Evolutionary conservation across 2,797 vertebrate genomes (phyloP).

Genomic region (Gorsachius magnificus): DNA sequence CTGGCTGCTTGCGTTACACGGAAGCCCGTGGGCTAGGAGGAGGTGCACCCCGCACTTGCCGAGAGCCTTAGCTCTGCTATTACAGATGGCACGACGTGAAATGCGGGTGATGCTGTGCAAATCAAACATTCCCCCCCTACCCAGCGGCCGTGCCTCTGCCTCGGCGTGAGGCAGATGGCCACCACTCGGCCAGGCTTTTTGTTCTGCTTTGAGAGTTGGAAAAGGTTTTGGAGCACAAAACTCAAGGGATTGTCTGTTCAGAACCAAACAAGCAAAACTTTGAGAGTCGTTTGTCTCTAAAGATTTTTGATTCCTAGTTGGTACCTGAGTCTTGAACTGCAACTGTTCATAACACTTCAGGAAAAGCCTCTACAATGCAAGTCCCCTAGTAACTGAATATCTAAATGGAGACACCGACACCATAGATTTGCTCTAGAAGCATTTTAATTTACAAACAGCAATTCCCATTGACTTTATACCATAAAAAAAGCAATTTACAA

Average conservation of each 20-base stretch:
- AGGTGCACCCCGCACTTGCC: background rate
- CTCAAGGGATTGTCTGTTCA: background rate
- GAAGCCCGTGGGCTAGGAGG: background rate
- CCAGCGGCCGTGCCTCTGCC: background rate
- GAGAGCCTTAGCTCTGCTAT: background rate
- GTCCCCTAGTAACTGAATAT: background rate
- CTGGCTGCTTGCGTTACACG: background rate
- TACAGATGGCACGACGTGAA: background rate
- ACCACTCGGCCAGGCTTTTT: background rate
- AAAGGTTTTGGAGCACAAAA: background rate
- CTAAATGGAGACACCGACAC: conserved; percentile 32
- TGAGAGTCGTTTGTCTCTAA: background rate
- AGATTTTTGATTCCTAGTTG: background rate
- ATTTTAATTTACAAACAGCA: conserved; percentile 99
- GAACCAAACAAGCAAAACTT: background rate
- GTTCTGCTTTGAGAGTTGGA: background rate
- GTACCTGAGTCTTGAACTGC: background rate
- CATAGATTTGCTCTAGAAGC: conserved; percentile 88
- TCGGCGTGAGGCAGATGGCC: background rate
- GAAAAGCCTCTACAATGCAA: background rate
- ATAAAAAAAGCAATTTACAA: conserved; percentile 99
- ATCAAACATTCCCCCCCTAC: background rate
- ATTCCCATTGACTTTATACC: conserved; percentile 95
- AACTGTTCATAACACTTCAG: background rate
- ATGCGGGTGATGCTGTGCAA: background rate